Base-by-base conservation (phyloP, 2,113 vertebrate genomes). In the Zosterops lateralis region DNA sequence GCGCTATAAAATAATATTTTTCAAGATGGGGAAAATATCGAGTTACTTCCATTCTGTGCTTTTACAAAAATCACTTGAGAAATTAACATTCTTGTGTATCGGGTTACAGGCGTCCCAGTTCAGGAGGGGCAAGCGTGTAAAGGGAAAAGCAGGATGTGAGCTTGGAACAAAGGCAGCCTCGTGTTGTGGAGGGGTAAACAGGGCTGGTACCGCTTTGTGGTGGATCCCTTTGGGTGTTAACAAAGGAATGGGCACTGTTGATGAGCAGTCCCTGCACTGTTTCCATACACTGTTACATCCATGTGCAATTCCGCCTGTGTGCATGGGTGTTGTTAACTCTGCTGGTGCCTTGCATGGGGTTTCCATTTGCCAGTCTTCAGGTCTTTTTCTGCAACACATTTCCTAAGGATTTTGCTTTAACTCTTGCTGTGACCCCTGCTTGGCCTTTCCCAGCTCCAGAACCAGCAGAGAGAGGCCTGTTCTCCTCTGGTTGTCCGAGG, bases 331-430 rank as follows among this genome's bases (percentile, higher is more conserved):
- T 53, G 57, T 57, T 71, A 66, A 65, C 32, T 34, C 74, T 15
- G 31, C 87, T 42, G 10, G 57, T 73, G 34, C 3, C 0, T 54
- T 87, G 44, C 92, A 28, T 83, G 56, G 91, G 92, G 89, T 97
- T 97, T 89, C 95, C 84, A 89, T 96, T 96, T 96, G 71, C 72
- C 45, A n/a, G 31, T 71, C 84, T 87, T 90, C 88, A 72, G 91
- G 93, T 91, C 77, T 51, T 64, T 67, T 53, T 56, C 74, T 77
- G 64, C 92, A 91, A 45, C 77, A 71, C 20, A 83, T 72, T 85
- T 86, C 83, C 42, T 26, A 36, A 45, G 60, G 61, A 65, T 90
- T 94, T 62, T 75, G n/a, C 79, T 81, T 42, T 84, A 79, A 26
- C 75, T 51, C 21, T 54, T n/a, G 50, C 72, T n/a, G 1, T 79